Evolutionary conservation across 1,140 invertebrate genomes (phyloP).

Genomic region (Magallana ariakensis): DNA sequence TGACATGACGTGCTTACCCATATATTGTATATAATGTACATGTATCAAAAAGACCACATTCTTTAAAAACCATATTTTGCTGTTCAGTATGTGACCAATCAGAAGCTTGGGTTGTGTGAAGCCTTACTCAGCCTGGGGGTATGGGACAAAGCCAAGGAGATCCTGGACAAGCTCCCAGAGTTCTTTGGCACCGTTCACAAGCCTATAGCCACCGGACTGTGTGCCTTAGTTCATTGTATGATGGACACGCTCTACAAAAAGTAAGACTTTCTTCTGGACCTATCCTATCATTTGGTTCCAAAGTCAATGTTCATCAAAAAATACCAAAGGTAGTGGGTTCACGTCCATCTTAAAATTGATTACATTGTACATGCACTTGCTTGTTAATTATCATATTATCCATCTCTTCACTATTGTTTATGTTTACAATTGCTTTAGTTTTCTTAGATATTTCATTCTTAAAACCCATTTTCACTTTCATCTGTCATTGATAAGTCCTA

Average conservation of each 20-base stretch:
- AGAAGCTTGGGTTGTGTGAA: constrained; percentile 95
- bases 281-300: too few relatives aligned
- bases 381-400: too few relatives aligned
- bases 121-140: constrained; percentile 93
- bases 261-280: constrained; percentile 79
- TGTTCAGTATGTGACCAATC: constrained; percentile 86
- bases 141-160: constrained; percentile 90
- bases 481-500: too few relatives aligned
- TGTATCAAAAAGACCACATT: neutral
- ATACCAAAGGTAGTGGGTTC: too few relatives aligned
- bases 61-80: neutral
- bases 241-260: constrained; percentile 94
- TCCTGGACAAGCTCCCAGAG: constrained; percentile 91
- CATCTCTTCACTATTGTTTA: too few relatives aligned
- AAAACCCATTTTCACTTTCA: too few relatives aligned
- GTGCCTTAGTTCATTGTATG: constrained; percentile 89
- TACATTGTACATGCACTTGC: too few relatives aligned
- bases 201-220: constrained; percentile 89
- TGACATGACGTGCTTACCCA: constrained; percentile 3
- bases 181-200: constrained; percentile 88
- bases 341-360: too few relatives aligned
- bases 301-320: too few relatives aligned
- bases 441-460: too few relatives aligned
- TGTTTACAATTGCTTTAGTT: too few relatives aligned
- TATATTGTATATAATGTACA: neutral